Conservation (phyloP, 2,797 vertebrate species). For the Pseudopleuronectes americanus region DNA sequence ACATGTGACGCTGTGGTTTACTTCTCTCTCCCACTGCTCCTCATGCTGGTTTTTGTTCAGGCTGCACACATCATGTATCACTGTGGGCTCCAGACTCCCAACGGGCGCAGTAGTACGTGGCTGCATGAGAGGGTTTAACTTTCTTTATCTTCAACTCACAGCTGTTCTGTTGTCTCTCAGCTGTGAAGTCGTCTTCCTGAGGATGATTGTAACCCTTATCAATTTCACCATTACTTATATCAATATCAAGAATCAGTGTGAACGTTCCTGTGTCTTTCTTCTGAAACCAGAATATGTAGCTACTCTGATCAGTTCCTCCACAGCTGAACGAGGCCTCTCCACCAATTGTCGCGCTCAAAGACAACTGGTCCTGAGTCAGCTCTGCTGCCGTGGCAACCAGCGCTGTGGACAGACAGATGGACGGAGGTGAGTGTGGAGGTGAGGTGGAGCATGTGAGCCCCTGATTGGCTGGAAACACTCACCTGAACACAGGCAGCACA, state of each 20-base stretch:
- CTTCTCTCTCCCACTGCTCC: neutral
- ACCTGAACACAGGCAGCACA: constrained; percentile 49
- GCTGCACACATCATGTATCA: constrained; percentile 2
- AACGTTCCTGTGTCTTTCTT: neutral
- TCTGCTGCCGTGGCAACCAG: constrained; percentile 32
- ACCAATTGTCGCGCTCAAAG: neutral
- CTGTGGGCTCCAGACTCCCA: neutral
- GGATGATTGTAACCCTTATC: neutral
- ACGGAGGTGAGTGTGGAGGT: constrained; percentile 25
- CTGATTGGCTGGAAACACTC: constrained; percentile 60
- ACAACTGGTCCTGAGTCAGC: constrained; percentile 1
- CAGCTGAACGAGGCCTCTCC: neutral
- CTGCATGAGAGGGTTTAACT: neutral
- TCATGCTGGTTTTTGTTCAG: constrained; percentile 20
- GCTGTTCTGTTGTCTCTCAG: neutral
- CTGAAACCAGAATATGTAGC: constrained; percentile 2
- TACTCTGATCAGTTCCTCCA: neutral
- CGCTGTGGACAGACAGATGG: constrained; percentile 33
- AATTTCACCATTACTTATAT: fast-evolving
- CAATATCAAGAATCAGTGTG: neutral
- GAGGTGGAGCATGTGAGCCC: constrained; percentile 15
- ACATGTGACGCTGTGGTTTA: neutral
- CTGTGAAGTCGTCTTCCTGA: constrained; percentile 15
- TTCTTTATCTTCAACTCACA: neutral
- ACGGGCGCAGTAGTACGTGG: constrained; percentile 19